These are phyloP conservation scores for Alcedo quadribrachys DNA, from an alignment of 2,797 vertebrate species.

Conservation along the genomic window DNA sequence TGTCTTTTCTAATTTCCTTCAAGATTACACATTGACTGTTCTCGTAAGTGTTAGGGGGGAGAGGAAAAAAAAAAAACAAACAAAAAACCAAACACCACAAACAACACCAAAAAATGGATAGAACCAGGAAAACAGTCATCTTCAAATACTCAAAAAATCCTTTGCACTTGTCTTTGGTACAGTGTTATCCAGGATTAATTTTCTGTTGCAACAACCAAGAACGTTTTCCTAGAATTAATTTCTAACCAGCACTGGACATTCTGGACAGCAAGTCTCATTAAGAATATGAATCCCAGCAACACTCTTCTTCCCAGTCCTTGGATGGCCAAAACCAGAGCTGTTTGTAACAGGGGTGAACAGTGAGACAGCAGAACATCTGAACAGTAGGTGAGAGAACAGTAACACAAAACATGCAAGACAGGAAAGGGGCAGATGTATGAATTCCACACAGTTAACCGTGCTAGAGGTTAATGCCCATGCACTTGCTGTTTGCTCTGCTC, in stretches of 20 bases:
- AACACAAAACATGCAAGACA: background rate
- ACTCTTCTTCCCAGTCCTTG: background rate
- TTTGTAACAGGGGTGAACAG: background rate
- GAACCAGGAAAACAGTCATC: background rate
- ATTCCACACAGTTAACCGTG: background rate
- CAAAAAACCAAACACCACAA: no score
- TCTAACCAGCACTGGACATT: background rate
- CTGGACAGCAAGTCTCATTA: background rate
- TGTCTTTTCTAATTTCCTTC: background rate
- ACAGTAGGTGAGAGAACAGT: background rate
- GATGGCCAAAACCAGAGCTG: background rate
- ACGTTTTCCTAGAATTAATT: background rate
- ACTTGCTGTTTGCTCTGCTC: background rate
- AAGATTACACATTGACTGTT: background rate
- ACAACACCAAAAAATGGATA: background rate
- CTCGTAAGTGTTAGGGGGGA: background rate
- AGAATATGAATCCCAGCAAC: background rate
- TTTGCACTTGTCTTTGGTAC: background rate
- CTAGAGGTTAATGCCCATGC: background rate
- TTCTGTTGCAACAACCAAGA: background rate
- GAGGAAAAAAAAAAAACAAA: background rate
- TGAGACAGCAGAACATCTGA: background rate
- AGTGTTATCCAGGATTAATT: background rate
- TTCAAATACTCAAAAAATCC: background rate
- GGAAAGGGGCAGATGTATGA: background rate